Base-by-base conservation (phyloP, 2,888 invertebrate species). In the Linyphia triangularis region DNA sequence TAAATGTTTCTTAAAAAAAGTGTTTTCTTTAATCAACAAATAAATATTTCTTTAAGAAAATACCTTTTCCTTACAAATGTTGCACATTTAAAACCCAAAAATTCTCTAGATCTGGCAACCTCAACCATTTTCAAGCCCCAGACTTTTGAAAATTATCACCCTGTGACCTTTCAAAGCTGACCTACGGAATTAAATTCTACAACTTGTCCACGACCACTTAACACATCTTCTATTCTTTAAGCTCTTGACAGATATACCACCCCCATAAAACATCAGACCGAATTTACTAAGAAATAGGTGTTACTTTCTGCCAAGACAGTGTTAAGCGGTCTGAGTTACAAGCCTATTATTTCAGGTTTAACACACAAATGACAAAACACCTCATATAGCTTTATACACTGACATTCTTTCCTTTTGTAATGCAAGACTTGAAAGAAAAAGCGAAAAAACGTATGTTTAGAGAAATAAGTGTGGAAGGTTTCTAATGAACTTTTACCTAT, bases 261-360 rank as follows among this genome's bases (percentile, higher is more conserved):
- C 37, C 33, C 37, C 67, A 33, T 69, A 33, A 69, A 69, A 37
- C 22, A 69, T 19, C 10, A 22, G 19, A 10, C 22, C 67, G 10
- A 37, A 19, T 69, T 65, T 30, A 65, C 67, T 19, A 22, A 37
- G 19, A 33, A 69, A 70, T 43, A 70, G 43, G 43, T 70, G 70
- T 43, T 26, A 65, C 30, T 69, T 22, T n/a, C 37, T 13, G 22
- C 37, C 37, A 22, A 9, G 28, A 43, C 7, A 7, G 26, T 43
- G 70, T 43, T 70, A 26, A 43, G 24, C 16, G 24, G 26, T 43
- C 13, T 43, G 26, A 70, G 43, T 70, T 70, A 70, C 43, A 37
- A 16, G 16, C 43, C 43, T 26, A 70, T 70, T 70, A 70, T 26
- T 51, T 70, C 43, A 43, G 28, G 40, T 33, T 43, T 70, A 70